Evolutionary conservation across 2,888 invertebrate species (phyloP).

Genomic region (Stegophylla sp.): DNA sequence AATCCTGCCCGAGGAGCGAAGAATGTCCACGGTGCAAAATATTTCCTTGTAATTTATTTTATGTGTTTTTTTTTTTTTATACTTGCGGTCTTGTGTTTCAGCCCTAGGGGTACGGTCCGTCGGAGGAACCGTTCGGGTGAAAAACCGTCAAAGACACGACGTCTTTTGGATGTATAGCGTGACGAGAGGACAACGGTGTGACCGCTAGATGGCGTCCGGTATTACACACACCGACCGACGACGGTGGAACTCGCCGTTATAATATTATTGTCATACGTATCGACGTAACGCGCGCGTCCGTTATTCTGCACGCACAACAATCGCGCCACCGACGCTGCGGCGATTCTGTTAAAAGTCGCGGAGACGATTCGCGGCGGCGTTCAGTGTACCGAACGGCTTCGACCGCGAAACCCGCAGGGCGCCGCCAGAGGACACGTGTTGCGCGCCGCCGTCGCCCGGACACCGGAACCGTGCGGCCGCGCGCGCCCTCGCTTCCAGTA

Average conservation of each 20-base stretch:
- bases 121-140: too few species aligned
- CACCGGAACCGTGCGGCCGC: background rate
- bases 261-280: too few species aligned
- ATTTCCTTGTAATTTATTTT: too few species aligned
- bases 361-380: conserved; percentile 4
- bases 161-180: background rate
- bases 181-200: background rate
- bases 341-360: conserved; percentile 29
- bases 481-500: background rate
- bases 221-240: background rate
- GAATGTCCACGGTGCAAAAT: too few species aligned
- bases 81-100: too few species aligned
- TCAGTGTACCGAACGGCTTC: conserved; percentile 45
- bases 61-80: too few species aligned
- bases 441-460: background rate
- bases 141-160: too few species aligned
- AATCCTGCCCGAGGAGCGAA: too few species aligned
- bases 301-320: too few species aligned
- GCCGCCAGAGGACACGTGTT: conserved; percentile 14
- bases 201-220: background rate
- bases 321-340: background rate
- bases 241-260: background rate
- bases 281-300: background rate
- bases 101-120: too few species aligned
- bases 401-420: conserved; percentile 20